Base-by-base conservation (phyloP, 37 sponge, comb jelly and placozoan species). In the Ephydatia muelleri region DNA sequence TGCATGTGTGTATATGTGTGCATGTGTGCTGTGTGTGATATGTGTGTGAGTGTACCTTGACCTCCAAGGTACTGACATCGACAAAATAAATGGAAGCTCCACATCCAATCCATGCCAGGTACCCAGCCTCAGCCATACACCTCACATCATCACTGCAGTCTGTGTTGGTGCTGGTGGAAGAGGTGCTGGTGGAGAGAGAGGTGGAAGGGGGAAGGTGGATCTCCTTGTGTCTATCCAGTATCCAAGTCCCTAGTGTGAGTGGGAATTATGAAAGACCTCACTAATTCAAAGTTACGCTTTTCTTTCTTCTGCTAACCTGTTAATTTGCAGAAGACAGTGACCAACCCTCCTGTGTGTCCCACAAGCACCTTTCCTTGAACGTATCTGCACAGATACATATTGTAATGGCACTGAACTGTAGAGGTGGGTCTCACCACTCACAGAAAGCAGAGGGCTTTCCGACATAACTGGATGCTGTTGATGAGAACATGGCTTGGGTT, bases 31-130 rank as follows among this genome's bases (percentile, higher is more conserved):
- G n/a, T n/a, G n/a, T n/a, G n/a, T n/a, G n/a, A 30, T 30, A 68
- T 68, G 70, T 30, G 70, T 68, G 70, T 68, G 29, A 4, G 9
- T 68, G 0, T 84, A 92, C 92, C 85, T 85, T 79, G 67, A 72
- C n/a, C 16, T 6, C 26, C n/a, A 77, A 78, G 3, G 72, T 70
- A 13, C 74, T 78, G 19, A 28, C 73, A 64, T 88, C 49, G 4
- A 92, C 43, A 26, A 88, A 65, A 77, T 72, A 70, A 28, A 92
- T 72, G 25, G 72, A 82, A 11, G 77, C 49, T 2, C 93, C 93
- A 31, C 79, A 70, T 8, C 85, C 88, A 0, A 92, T 75, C 93
- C 93, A 92, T 28, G 88, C 21, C 69, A 80, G 33, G 9, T 88
- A 68, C n/a, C 67, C 49, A 0, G 86, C 83, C 22, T 32, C 67